Evolutionary conservation across 2,888 invertebrate genomes (phyloP).

Genomic region (Keiferia lycopersicella): DNA sequence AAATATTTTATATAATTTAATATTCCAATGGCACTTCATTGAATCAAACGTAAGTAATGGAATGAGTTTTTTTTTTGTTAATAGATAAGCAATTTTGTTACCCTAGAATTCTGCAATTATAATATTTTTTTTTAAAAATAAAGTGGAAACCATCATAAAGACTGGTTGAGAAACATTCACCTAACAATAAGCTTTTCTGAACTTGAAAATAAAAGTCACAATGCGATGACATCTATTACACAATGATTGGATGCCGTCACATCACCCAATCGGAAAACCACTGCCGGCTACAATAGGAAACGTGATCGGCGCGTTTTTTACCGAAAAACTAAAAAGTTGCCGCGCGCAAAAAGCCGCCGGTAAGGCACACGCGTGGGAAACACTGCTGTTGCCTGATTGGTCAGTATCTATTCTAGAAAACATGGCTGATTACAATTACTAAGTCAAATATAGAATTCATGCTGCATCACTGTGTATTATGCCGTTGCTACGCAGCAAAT

Average conservation of each 20-base stretch:
- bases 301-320: constrained; percentile 74
- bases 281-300: constrained; percentile 63
- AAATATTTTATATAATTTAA: neutral
- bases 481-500: too few relatives aligned
- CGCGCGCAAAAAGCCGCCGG: constrained; percentile 69
- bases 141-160: too few relatives aligned
- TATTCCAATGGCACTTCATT: too few relatives aligned
- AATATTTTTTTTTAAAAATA: too few relatives aligned
- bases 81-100: too few relatives aligned
- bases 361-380: constrained; percentile 80
- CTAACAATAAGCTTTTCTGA: neutral
- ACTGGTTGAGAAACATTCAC: neutral
- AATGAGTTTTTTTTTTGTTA: too few relatives aligned
- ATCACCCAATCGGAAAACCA: constrained; percentile 40
- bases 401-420: neutral
- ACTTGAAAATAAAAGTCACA: neutral
- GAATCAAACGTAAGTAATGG: too few relatives aligned
- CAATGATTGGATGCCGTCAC: constrained; percentile 36
- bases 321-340: constrained; percentile 55
- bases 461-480: too few relatives aligned
- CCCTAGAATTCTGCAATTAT: too few relatives aligned
- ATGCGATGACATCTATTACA: constrained; percentile 30
- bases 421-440: neutral
- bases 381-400: constrained; percentile 31
- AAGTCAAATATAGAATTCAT: too few relatives aligned